phyloP scores from a whole-genome alignment of 2,113 vertebrate genomes.

The Lasiurus borealis region DNA sequence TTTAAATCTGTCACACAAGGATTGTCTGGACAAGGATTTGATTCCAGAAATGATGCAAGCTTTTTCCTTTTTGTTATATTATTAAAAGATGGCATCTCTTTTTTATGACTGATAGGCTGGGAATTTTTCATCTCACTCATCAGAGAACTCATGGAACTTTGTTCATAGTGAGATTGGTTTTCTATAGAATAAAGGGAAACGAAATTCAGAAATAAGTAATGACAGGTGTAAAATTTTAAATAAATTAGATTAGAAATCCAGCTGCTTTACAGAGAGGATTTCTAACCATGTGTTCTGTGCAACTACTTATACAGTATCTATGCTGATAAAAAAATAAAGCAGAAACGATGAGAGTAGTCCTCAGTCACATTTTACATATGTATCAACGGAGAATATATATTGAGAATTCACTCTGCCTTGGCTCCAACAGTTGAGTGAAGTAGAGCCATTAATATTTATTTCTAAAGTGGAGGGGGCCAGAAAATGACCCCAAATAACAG shows the following conservation, averaged over 20 bases:
- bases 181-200: conserved; percentile 83
- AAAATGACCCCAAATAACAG: background rate
- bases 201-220: conserved; percentile 66
- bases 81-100: conserved; percentile 44
- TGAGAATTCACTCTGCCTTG: background rate
- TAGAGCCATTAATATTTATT: background rate
- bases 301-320: conserved; percentile 28
- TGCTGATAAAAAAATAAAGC: conserved; percentile 18
- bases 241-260: conserved; percentile 47
- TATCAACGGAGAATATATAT: conserved; percentile 8
- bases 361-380: conserved; percentile 40
- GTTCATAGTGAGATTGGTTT: conserved; percentile 57
- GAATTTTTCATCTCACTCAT: conserved; percentile 10
- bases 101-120: background rate
- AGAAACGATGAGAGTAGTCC: conserved; percentile 9
- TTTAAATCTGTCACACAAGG: conserved; percentile 41
- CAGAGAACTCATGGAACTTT: conserved; percentile 34
- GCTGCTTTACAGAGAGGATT: background rate
- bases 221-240: conserved; percentile 34
- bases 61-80: conserved; percentile 83
- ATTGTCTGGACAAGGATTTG: conserved; percentile 46
- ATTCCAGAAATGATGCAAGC: background rate
- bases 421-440: background rate
- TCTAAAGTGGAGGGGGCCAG: background rate
- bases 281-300: background rate